These are phyloP conservation scores for Camelus bactrianus DNA, from an alignment of 2,113 vertebrate genomes.

Conservation along the genomic window DNA sequence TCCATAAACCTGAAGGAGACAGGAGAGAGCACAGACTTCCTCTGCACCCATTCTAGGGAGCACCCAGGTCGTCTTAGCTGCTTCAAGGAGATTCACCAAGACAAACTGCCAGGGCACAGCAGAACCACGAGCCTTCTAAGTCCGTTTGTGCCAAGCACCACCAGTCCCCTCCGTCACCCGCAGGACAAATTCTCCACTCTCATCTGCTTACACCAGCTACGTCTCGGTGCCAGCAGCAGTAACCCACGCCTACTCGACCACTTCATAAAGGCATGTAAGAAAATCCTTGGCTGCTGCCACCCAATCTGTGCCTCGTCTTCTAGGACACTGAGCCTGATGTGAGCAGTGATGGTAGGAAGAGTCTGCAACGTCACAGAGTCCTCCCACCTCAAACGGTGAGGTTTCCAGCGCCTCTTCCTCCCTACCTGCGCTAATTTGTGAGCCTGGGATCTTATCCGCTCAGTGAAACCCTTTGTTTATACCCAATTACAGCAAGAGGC, in stretches of 20 bases:
- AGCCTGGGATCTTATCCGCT: neutral
- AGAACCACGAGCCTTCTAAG: neutral
- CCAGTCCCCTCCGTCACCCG: neutral
- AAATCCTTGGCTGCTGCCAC: neutral
- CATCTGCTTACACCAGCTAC: slow-evolving; percentile 14
- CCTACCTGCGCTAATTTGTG: neutral
- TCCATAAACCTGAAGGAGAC: neutral
- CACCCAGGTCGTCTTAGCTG: neutral
- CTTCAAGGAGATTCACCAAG: neutral
- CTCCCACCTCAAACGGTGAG: neutral
- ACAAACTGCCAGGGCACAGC: neutral
- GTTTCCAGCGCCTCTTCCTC: neutral
- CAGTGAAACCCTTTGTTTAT: neutral
- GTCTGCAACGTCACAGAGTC: neutral
- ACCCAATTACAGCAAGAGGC: neutral
- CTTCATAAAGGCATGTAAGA: neutral
- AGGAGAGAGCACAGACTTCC: neutral
- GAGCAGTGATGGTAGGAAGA: neutral
- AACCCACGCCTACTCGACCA: neutral
- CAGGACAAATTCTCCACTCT: neutral
- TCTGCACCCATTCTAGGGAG: neutral
- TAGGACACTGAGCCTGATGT: neutral
- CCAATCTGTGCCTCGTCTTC: neutral
- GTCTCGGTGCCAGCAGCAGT: neutral
- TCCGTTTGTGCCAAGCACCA: neutral